Conservation (phyloP, 2,888 invertebrate species). For the Agelastica alni region DNA sequence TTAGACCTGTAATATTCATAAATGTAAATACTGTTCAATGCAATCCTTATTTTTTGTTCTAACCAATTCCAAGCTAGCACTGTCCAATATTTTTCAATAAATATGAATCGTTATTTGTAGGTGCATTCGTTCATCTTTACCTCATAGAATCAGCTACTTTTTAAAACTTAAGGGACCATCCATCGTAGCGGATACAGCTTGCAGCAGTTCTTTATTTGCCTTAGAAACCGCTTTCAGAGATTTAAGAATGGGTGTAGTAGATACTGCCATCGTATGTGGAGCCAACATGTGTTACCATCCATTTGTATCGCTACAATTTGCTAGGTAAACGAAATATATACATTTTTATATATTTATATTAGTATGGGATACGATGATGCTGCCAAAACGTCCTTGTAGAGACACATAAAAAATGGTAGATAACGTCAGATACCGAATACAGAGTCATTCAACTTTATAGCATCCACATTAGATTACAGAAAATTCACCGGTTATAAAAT, state of each 20-base stretch:
- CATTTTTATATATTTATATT: slow-evolving; percentile 17
- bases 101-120: slow-evolving; percentile 24
- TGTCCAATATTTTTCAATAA: not conserved
- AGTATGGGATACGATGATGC: no score
- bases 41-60: no score
- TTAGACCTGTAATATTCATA: no score
- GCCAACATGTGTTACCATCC: slow-evolving; percentile 86
- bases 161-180: slow-evolving; percentile 89
- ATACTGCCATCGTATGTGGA: slow-evolving; percentile 88
- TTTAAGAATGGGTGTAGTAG: slow-evolving; percentile 80
- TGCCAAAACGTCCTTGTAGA: no score
- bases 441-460: no score
- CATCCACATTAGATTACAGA: no score
- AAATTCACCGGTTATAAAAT: no score
- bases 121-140: slow-evolving; percentile 81
- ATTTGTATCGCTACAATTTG: slow-evolving; percentile 85
- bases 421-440: no score
- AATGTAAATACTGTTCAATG: no score
- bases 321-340: slow-evolving; percentile 58
- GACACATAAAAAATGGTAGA: no score
- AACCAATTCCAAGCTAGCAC: no score
- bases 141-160: slow-evolving; percentile 87
- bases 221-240: slow-evolving; percentile 80
- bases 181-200: slow-evolving; percentile 88
- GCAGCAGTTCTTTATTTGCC: slow-evolving; percentile 90